These are phyloP conservation scores for Semnornis frantzii DNA, from an alignment of 2,113 vertebrate species.

Conservation along the genomic window DNA sequence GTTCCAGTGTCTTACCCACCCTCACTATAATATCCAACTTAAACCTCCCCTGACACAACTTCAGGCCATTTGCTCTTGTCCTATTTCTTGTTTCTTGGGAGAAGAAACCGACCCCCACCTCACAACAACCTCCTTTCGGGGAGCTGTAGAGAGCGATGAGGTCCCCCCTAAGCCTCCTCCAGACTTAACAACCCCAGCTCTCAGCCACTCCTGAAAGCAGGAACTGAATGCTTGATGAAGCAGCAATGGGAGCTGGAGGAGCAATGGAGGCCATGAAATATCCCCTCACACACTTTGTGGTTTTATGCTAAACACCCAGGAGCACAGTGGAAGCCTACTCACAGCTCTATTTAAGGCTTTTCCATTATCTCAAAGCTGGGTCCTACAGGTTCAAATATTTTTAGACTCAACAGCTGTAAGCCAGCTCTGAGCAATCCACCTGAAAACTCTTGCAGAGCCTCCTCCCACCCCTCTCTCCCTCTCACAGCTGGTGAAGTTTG, in stretches of 20 bases:
- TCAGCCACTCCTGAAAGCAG: background rate
- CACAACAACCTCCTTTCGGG: too few relatives aligned
- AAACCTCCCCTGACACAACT: too few relatives aligned
- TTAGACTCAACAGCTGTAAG: background rate
- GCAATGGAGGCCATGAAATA: background rate
- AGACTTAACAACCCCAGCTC: too few relatives aligned
- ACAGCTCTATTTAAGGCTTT: background rate
- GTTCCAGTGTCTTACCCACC: too few relatives aligned
- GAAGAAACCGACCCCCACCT: too few relatives aligned
- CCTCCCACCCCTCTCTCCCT: background rate
- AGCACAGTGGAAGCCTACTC: background rate
- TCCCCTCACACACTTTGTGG: background rate
- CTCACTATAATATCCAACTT: too few relatives aligned
- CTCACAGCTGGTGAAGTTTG: background rate
- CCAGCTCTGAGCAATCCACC: background rate
- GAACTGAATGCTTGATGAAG: background rate
- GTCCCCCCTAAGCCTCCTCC: too few relatives aligned
- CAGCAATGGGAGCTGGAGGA: background rate
- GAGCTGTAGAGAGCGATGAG: too few relatives aligned
- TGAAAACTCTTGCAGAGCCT: background rate
- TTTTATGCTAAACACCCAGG: background rate
- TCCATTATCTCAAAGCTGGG: background rate
- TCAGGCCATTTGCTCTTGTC: too few relatives aligned
- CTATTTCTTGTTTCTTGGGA: too few relatives aligned
- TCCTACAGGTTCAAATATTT: background rate